Base-by-base conservation (phyloP, 1,140 invertebrate species). In the Pachypeltis micranthus region DNA sequence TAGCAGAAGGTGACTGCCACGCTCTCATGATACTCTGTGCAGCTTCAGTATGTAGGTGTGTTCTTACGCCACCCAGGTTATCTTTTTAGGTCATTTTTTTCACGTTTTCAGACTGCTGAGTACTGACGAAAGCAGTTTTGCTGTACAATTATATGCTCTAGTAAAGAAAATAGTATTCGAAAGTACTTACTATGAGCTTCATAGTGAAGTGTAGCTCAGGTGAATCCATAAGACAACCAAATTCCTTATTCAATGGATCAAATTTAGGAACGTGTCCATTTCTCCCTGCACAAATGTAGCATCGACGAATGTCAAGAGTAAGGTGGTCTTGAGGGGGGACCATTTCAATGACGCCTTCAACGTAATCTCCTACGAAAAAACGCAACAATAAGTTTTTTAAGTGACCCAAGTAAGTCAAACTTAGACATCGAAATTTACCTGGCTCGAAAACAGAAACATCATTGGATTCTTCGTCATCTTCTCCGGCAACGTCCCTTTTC, bases 231-330 rank as follows among this genome's bases (percentile, higher is more conserved):
- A 62, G 44, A 29, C 61, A 62, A 1, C 61, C 61, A 25, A 24
- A 62, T 54, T 62, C 61, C 23, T 54, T 51, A 4, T 54, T 51
- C 16, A 23, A 19, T 12, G 61, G 61, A 12, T 62, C 28, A 29
- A 44, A 62, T 44, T 44, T 62, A 1, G 61, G 61, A 10, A 39
- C 28, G 29, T 23, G 21, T 24, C 44, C 61, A 26, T 29, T 55
- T 23, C 19, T 54, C 19, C 61, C 61, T 12, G 61, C 24, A 26
- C 61, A 62, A 31, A 62, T 44, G 44, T 62, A 62, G 27, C 61
- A 62, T 24, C 44, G 23, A 21, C 44, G 23, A 25, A 62, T 62
- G 23, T 44, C 19, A 19, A 62, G 23, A 16, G 23, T 26, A 24
- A 62, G 16, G 16, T 62, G 61, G 25, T 44, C 44, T 23, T 62